phyloP scores from a whole-genome alignment of 1,140 invertebrate species.

The Dendroctonus ponderosae region DNA sequence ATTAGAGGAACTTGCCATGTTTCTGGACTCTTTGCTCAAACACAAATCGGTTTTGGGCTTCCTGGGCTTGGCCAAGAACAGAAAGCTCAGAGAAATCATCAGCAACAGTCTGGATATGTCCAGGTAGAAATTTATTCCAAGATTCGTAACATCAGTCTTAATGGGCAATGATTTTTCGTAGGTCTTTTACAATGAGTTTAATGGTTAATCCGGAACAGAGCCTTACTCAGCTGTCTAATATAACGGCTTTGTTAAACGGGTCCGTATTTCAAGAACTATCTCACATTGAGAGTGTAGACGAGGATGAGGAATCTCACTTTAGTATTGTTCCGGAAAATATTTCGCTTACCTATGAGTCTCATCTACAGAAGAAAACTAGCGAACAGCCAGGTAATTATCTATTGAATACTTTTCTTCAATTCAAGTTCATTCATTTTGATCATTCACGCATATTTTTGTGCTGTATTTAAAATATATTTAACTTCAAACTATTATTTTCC shows the following conservation, averaged over 20 bases:
- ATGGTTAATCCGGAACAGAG: constrained; percentile 46
- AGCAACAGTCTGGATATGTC: constrained; percentile 60
- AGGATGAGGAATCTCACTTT: constrained; percentile 32
- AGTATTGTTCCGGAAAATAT: constrained; percentile 42
- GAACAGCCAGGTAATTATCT: neutral
- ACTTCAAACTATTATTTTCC: too few species aligned
- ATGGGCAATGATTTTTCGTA: neutral
- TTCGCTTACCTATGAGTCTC: constrained; percentile 45
- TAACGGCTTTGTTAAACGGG: constrained; percentile 51
- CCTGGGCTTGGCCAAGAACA: constrained; percentile 54
- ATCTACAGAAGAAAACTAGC: constrained; percentile 45
- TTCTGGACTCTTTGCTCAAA: constrained; percentile 68
- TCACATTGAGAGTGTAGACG: constrained; percentile 35
- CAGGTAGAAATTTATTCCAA: constrained; percentile 36
- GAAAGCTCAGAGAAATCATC: constrained; percentile 56
- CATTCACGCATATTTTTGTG: too few species aligned
- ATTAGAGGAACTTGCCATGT: constrained; percentile 68
- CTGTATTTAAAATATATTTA: too few species aligned
- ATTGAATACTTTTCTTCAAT: too few species aligned
- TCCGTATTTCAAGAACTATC: constrained; percentile 36
- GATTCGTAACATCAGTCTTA: neutral
- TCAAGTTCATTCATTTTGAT: too few species aligned
- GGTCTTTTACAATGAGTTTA: constrained; percentile 52
- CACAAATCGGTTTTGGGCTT: constrained; percentile 59
- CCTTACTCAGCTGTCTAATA: constrained; percentile 52